Evolutionary conservation across 1,140 invertebrate species (phyloP).

Genomic region (Ceratina australensis): DNA sequence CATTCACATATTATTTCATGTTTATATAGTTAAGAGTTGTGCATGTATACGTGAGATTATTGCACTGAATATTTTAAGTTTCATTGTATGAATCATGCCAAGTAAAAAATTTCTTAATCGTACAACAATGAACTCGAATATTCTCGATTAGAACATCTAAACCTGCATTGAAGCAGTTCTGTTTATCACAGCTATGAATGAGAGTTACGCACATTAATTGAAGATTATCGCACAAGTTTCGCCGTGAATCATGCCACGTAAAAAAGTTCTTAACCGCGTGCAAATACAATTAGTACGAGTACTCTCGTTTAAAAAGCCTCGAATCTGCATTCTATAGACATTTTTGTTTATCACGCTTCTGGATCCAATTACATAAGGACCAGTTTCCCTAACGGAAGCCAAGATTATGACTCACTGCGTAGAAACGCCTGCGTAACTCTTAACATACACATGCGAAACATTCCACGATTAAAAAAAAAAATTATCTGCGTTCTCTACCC

Average conservation of each 20-base stretch:
- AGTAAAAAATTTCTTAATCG: too few relatives aligned
- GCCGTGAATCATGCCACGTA: neutral
- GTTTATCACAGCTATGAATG: too few relatives aligned
- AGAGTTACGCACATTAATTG: too few relatives aligned
- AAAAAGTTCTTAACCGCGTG: neutral
- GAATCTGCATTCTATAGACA: neutral
- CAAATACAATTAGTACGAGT: neutral
- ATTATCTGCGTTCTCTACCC: neutral
- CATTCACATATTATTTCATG: too few relatives aligned
- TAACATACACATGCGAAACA: neutral
- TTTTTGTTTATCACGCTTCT: neutral
- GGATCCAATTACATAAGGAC: constrained; percentile 37
- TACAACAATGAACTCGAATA: too few relatives aligned
- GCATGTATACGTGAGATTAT: too few relatives aligned
- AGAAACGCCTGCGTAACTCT: constrained; percentile 2
- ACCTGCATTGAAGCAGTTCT: too few relatives aligned
- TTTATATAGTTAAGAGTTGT: too few relatives aligned
- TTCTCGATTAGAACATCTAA: too few relatives aligned
- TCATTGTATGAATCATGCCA: too few relatives aligned
- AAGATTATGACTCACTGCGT: constrained; percentile 30
- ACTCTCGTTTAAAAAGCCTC: neutral
- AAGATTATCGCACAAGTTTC: too few relatives aligned
- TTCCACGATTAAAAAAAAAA: neutral
- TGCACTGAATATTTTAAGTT: too few relatives aligned
- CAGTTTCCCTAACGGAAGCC: constrained; percentile 29